Conservation (phyloP, 2,797 vertebrate species). For the Manis pentadactyla region DNA sequence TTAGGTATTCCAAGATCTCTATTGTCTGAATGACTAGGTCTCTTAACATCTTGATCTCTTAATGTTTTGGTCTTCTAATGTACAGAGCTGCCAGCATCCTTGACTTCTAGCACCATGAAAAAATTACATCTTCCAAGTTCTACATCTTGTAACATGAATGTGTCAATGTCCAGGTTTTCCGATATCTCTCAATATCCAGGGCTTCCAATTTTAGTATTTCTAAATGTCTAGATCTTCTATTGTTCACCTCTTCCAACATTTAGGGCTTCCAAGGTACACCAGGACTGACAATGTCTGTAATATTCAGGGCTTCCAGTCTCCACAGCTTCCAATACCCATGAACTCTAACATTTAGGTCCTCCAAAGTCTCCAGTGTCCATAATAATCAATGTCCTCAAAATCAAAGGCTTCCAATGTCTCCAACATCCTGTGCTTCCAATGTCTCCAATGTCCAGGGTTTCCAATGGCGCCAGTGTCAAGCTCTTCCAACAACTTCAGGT, state of each 20-base stretch:
- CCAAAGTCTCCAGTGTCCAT: constrained; percentile 12
- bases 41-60: not conserved
- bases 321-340: constrained; percentile 23
- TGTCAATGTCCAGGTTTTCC: constrained; percentile 16
- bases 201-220: constrained; percentile 26
- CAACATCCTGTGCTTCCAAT: constrained; percentile 78
- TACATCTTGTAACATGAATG: constrained; percentile 40
- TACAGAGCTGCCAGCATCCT: not conserved
- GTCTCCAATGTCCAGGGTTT: constrained; percentile 81
- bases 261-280: not conserved
- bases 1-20: not conserved
- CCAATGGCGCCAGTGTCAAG: constrained; percentile 70
- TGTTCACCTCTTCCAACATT: constrained; percentile 19
- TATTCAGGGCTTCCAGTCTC: not conserved
- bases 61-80: not conserved
- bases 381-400: constrained; percentile 64
- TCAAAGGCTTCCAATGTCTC: constrained; percentile 69
- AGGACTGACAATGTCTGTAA: not conserved
- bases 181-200: not conserved
- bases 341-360: constrained; percentile 19
- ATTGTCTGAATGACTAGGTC: constrained; percentile 20
- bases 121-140: constrained; percentile 47
- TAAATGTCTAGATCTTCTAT: constrained; percentile 29
- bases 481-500: constrained; percentile 70
- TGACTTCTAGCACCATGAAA: constrained; percentile 7